Evolutionary conservation across 2,113 vertebrate genomes (phyloP).

Genomic region (Chaetodon trifascialis): DNA sequence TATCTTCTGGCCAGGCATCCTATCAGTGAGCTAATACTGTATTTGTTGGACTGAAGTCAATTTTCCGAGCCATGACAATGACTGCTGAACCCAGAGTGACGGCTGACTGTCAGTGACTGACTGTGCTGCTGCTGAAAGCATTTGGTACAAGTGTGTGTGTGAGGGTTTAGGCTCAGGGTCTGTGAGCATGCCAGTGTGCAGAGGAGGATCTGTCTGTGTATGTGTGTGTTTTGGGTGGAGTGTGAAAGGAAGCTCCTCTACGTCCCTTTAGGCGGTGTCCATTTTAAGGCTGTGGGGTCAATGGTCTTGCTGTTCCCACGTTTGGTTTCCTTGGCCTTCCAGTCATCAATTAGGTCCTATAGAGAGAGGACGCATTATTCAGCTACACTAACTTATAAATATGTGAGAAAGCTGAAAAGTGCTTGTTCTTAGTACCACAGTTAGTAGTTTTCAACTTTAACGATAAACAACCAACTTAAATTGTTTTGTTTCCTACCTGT

Average conservation of each 20-base stretch:
- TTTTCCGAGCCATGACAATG: constrained; percentile 4
- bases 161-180: constrained; percentile 24
- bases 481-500: constrained; percentile 84
- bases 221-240: constrained; percentile 27
- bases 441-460: background rate
- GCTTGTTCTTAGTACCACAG: no score
- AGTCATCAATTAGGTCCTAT: constrained; percentile 97
- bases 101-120: constrained; percentile 2
- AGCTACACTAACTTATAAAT: no score
- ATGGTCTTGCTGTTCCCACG: constrained; percentile 94
- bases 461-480: background rate
- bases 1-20: background rate
- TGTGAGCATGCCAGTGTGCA: constrained; percentile 54
- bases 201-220: constrained; percentile 27
- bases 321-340: constrained; percentile 97
- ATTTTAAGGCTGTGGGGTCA: constrained; percentile 96
- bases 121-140: constrained; percentile 32
- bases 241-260: constrained; percentile 74
- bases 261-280: constrained; percentile 98
- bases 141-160: constrained; percentile 28
- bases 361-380: background rate
- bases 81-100: constrained; percentile 50
- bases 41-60: background rate
- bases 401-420: background rate
- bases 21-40: background rate